Base-by-base conservation (phyloP, 1,140 invertebrate genomes). In the Agrilus planipennis region DNA sequence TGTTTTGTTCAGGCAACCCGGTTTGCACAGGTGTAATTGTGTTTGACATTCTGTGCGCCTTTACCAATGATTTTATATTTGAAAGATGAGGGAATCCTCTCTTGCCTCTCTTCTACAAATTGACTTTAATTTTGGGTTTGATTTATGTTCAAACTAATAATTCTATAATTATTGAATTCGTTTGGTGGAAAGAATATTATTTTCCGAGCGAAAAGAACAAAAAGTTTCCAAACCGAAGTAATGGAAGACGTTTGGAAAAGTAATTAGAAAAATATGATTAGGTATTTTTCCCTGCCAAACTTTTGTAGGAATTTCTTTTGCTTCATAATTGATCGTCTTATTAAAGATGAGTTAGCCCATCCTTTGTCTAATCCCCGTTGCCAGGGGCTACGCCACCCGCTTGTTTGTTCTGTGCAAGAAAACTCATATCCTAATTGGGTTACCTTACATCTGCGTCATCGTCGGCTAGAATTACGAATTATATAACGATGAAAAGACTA, bases 241-340 rank as follows among this genome's bases (percentile, higher is more conserved):
- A 25, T 25, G 23, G 23, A n/a, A n/a, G 23, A n/a, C 7, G n/a
- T 7, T 7, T 25, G 23, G 43, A 39, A 49, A 52, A 32, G 47
- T 52, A 60, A 60, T 60, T 60, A 60, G 51, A 49, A 54, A 55
- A 54, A 59, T 58, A 55, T 60, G 59, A 60, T 60, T 56, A 60
- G n/a, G n/a, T n/a, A n/a, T 54, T 53, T 46, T 46, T 46, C 49
- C 54, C n/a, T n/a, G n/a, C n/a, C n/a, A n/a, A 58, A 60, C 56
- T 60, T 58, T 51, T 52, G 56, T 56, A 58, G 49, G 54, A 58
- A 53, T 58, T 59, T 52, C 54, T 42, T 46, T 51, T 46, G 53
- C 45, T 52, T 53, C 55, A 61, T 61, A 61, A 61, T 61, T 61
- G 59, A 61, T 61, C 54, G 56, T 49, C 59, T 61, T 61, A 61